Conservation (phyloP, 2,888 invertebrate genomes). For the Cosmorhoe ocellata region DNA sequence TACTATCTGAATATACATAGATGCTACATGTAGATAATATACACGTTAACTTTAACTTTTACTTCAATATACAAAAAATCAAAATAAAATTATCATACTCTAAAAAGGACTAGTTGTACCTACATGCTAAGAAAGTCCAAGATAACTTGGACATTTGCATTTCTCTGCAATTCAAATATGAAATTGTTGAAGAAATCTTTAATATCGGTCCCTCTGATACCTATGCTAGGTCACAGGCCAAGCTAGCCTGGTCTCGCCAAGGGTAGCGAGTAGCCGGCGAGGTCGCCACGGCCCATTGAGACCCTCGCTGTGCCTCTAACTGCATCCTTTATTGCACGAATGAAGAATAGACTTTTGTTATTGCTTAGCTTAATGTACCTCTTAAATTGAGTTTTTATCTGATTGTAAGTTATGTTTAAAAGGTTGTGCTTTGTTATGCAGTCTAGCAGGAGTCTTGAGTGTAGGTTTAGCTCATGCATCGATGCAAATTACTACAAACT, state of each 20-base stretch:
- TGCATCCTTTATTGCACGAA: constrained; percentile 68
- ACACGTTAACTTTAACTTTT: too few relatives aligned
- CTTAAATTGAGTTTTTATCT: constrained; percentile 33
- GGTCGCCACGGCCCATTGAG: constrained; percentile 77
- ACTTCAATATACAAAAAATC: too few relatives aligned
- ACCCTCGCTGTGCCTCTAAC: constrained; percentile 68
- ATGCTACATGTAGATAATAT: too few relatives aligned
- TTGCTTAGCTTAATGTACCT: constrained; percentile 34
- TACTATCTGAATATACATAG: too few relatives aligned
- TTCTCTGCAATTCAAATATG: neutral
- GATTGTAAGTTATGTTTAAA: constrained; percentile 25
- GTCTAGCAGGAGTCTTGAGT: neutral
- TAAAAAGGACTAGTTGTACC: too few relatives aligned
- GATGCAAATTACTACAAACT: too few relatives aligned
- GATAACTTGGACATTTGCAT: neutral
- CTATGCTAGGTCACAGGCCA: constrained; percentile 37
- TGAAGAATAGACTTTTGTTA: constrained; percentile 31
- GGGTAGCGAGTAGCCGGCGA: constrained; percentile 37
- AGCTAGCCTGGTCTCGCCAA: constrained; percentile 39
- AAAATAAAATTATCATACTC: too few relatives aligned
- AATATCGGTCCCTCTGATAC: neutral
- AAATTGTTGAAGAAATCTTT: constrained; percentile 1
- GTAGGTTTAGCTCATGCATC: too few relatives aligned
- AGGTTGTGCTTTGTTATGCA: neutral
- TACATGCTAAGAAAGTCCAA: neutral